Evolutionary conservation across 1,140 invertebrate genomes (phyloP).

Genomic region (Danaus melanippus): DNA sequence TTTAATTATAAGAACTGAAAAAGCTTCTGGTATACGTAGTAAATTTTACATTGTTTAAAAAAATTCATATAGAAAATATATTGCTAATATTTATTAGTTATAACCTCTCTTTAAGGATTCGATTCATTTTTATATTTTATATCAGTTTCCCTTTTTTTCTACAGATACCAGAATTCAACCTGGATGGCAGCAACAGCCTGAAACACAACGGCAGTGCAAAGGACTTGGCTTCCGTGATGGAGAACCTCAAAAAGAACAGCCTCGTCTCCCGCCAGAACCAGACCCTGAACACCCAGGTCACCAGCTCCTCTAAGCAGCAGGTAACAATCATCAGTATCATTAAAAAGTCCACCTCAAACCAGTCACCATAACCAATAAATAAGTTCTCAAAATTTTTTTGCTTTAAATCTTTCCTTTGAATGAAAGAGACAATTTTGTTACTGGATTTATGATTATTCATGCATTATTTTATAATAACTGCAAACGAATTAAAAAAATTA

Average conservation of each 20-base stretch:
- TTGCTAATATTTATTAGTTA: neutral
- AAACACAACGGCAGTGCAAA: conserved; percentile 67
- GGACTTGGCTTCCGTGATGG: conserved; percentile 66
- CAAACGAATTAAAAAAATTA: too few relatives aligned
- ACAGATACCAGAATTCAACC: conserved; percentile 61
- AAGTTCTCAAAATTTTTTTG: too few relatives aligned
- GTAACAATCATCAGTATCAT: conserved; percentile 23
- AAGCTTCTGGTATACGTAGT: too few relatives aligned
- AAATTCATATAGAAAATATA: neutral
- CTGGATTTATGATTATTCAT: too few relatives aligned
- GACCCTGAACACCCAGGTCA: conserved; percentile 64
- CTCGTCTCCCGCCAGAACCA: conserved; percentile 61
- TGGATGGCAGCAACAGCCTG: conserved; percentile 60
- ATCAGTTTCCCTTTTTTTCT: conserved; percentile 21
- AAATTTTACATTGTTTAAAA: conserved; percentile 7
- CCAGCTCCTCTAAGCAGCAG: conserved; percentile 67
- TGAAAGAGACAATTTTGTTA: too few relatives aligned
- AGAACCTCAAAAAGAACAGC: conserved; percentile 65
- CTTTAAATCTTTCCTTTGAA: too few relatives aligned
- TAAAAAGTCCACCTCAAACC: too few relatives aligned
- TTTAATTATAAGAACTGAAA: too few relatives aligned
- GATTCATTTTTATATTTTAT: neutral
- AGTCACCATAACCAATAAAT: too few relatives aligned
- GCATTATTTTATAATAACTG: too few relatives aligned
- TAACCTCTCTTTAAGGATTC: neutral